Base-by-base conservation (phyloP, 1,140 invertebrate species). In the Coelopa frigida region DNA sequence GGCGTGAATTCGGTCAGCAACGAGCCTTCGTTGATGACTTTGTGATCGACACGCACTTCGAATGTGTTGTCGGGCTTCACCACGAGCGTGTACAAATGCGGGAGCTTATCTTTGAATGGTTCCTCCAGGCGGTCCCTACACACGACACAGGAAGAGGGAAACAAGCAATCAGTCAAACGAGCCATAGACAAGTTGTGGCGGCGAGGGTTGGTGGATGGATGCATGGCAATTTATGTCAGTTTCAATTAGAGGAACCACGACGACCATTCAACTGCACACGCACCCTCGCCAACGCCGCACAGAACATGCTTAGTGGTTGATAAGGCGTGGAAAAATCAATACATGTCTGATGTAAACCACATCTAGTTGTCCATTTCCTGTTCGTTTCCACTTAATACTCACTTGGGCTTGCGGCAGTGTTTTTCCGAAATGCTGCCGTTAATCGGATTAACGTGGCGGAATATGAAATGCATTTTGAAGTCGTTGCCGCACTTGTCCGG, bases 401-500 rank as follows among this genome's bases (percentile, higher is more conserved):
- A 77, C 75, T 83, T 84, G 22, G 90, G 82, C 68, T 92, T 91
- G 63, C 94, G 93, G 59, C 87, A 85, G 59, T 95, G 91, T 61
- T 94, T 95, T 63, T 94, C 91, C 56, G 88, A 84, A 54, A 89
- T 76, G 12, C 81, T 80, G 31, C 88, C 90, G 66, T 94, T 98
- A 52, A 85, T 77, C 12, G 94, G 94, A 75, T 98, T 98, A 70
- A 84, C 87, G 70, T 98, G 93, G 37, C 87, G 81, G 73, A 99
- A 94, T 68, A 99, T 99, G 69, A 99, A 98, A 72, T 98, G 96
- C 40, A 97, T 73, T 80, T 98, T 97, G 57, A 88, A 81, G 70
- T 95, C 90, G 61, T 85, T 90, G 45, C 95, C 95, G 75, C 96
- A 99, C 72, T 98, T 99, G 74, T 99, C 96, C 8, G 96, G 96